Conservation (phyloP, 2,888 invertebrate species). For the Scaptomyza polygonia region DNA sequence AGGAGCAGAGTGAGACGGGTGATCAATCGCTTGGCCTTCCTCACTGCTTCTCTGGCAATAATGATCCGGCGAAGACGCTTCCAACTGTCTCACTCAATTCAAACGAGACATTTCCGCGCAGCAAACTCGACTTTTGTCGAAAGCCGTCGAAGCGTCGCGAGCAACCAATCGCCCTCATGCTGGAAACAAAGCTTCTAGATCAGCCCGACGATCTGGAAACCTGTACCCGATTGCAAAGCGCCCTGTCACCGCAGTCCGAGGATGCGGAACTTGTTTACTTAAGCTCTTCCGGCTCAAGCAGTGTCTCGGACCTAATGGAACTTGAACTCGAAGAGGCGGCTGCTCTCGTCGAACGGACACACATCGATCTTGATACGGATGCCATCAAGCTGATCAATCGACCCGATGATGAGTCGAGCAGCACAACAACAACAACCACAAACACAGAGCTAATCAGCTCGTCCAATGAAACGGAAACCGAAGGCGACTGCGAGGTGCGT, state of each 20-base stretch:
- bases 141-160: slow-evolving; percentile 79
- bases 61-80: slow-evolving; percentile 42
- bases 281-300: slow-evolving; percentile 88
- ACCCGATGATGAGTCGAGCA: slow-evolving; percentile 60
- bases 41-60: slow-evolving; percentile 70
- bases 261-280: slow-evolving; percentile 89
- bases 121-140: slow-evolving; percentile 82
- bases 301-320: slow-evolving; percentile 87
- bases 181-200: slow-evolving; percentile 87
- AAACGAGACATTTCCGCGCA: slow-evolving; percentile 84
- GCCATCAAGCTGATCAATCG: slow-evolving; percentile 72
- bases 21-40: slow-evolving; percentile 19
- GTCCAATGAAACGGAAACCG: slow-evolving; percentile 58
- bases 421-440: slow-evolving; percentile 50
- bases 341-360: slow-evolving; percentile 60
- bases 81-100: slow-evolving; percentile 84
- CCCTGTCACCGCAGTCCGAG: slow-evolving; percentile 85
- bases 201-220: slow-evolving; percentile 86
- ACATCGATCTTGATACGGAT: slow-evolving; percentile 77
- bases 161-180: slow-evolving; percentile 85
- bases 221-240: slow-evolving; percentile 86
- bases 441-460: slow-evolving; percentile 56
- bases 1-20: slow-evolving; percentile 90
- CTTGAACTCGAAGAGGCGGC: slow-evolving; percentile 83
- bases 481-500: slow-evolving; percentile 56